Evolutionary conservation across 2,888 invertebrate species (phyloP), one percentile per base, ranked within the genome.

Genomic region (Helobdella robusta): DNA sequence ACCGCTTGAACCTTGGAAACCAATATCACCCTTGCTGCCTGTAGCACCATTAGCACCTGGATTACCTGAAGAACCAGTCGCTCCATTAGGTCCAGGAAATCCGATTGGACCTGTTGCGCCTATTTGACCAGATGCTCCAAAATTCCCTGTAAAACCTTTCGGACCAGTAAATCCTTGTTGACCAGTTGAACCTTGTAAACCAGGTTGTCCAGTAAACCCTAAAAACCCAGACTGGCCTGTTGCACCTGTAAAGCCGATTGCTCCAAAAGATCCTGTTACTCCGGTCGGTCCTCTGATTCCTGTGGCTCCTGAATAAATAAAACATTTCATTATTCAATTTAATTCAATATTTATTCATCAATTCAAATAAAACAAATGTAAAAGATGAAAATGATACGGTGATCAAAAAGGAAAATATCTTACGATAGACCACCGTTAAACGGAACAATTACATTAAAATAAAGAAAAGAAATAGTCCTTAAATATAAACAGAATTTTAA

Each of bases 161-260:
- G 75, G 28, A 8, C 64, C 66, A 32, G 40, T 23, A 30, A 20
- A 11, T 5, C 69, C 69, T 46, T 52, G 15, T 1, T 59, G 4
- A 32, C 62, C 62, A 32, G 20, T 48, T 11, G 20, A 35, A 3
- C 62, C 62, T 18, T 28, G 34, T 30, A 28, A n/a, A 11, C 62
- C 62, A n/a, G 32, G 30, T 30, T 62, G 50, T n/a, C 62, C 62
- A 20, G 18, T 20, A 8, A 34, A 8, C 36, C 70, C 69, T 25
- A 18, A 4, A 23, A 18, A 64, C 63, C 76, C 76, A 46, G 73
- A 70, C 4, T 11, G 64, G 62, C 76, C 75, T 36, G 73, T 71
- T 52, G 72, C 70, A 30, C 77, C 76, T n/a, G 74, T 64, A 8
- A 74, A 74, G 65, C 77, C 76, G n/a, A 71, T 70, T 40, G 75